Evolutionary conservation across 2,888 invertebrate species (phyloP).

Genomic region (Listrodromus nycthemerus): DNA sequence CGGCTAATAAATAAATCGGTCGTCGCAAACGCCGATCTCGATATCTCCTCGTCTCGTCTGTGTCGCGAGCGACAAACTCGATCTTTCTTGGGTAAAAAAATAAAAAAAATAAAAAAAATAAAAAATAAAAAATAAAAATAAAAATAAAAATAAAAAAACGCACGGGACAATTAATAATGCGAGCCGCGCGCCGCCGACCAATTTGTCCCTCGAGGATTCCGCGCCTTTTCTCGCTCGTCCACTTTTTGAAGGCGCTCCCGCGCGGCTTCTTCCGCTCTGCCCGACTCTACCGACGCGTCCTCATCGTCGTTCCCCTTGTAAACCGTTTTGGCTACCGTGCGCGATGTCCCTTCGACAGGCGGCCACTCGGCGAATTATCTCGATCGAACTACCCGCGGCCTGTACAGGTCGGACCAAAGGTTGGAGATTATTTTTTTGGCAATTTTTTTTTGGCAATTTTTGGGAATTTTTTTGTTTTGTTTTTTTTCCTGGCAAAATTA

Average conservation of each 20-base stretch:
- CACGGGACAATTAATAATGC: constrained; percentile 82
- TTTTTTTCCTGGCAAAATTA: background rate
- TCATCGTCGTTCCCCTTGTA: constrained; percentile 23
- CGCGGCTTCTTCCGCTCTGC: constrained; percentile 33
- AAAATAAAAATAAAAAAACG: constrained; percentile 60
- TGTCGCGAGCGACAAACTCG: constrained; percentile 72
- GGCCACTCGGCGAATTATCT: background rate
- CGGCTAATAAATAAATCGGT: constrained; percentile 80
- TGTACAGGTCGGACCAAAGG: constrained; percentile 4
- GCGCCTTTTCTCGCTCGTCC: constrained; percentile 63
- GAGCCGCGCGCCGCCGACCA: constrained; percentile 77
- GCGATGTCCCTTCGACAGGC: constrained; percentile 39
- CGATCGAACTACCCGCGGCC: background rate
- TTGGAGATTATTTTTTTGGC: background rate
- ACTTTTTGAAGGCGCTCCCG: constrained; percentile 69
- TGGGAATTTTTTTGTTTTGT: background rate
- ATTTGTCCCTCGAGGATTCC: constrained; percentile 82
- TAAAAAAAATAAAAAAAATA: constrained; percentile 62
- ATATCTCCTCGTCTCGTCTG: constrained; percentile 28
- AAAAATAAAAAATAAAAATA: constrained; percentile 63
- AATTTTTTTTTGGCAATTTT: background rate
- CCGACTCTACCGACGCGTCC: constrained; percentile 7
- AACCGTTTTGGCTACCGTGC: constrained; percentile 47
- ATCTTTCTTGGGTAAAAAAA: constrained; percentile 51
- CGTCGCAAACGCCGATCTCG: constrained; percentile 60